Evolutionary conservation across 2,113 vertebrate species (phyloP).

Genomic region (Leucopsar rothschildi): DNA sequence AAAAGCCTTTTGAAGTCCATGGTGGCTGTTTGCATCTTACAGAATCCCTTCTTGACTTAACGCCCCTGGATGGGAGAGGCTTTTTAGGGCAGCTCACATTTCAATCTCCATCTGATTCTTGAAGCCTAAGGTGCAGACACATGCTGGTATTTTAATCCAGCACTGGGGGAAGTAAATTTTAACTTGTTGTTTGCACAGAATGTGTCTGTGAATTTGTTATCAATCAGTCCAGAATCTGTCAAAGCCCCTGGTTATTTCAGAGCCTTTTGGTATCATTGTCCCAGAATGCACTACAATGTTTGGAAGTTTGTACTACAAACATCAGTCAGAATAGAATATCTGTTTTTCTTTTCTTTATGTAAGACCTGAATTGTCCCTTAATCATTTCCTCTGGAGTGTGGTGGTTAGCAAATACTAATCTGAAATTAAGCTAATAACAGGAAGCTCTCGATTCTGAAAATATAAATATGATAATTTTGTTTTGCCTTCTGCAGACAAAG

Average conservation of each 20-base stretch:
- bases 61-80: background rate
- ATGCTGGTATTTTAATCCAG: background rate
- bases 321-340: background rate
- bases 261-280: background rate
- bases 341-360: background rate
- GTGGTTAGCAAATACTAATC: slow-evolving; percentile 37
- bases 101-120: background rate
- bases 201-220: background rate
- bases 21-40: background rate
- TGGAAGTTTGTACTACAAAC: background rate
- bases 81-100: background rate
- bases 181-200: background rate
- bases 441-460: slow-evolving; percentile 24
- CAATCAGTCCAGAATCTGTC: background rate
- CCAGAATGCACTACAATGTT: background rate
- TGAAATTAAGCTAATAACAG: slow-evolving; percentile 46
- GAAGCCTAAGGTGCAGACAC: background rate
- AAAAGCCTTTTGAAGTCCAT: background rate
- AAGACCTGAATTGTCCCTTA: background rate
- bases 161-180: background rate
- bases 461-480: background rate
- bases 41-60: background rate
- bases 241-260: background rate
- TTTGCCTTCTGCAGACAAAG: slow-evolving; percentile 22
- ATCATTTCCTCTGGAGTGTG: slow-evolving; percentile 51